These are phyloP conservation scores for Typhlichthys eigenmanni DNA, from an alignment of 2,797 vertebrate genomes.

Conservation along the genomic window DNA sequence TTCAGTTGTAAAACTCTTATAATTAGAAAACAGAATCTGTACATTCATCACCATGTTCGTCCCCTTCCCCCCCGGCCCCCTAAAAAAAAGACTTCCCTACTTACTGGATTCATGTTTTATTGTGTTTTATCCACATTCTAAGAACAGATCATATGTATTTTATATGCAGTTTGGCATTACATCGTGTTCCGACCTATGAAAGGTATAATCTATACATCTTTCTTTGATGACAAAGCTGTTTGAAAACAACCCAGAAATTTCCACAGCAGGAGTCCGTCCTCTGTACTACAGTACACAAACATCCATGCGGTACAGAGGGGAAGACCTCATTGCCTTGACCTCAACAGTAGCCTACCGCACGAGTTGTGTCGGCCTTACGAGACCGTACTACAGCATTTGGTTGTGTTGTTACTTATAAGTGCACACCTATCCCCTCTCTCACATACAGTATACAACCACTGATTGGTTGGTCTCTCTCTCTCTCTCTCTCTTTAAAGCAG, in stretches of 20 bases:
- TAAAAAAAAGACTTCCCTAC: neutral
- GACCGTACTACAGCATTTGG: conserved; percentile 36
- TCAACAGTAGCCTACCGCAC: too few relatives aligned
- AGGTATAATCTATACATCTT: neutral
- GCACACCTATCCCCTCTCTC: conserved; percentile 19
- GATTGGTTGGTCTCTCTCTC: conserved; percentile 22
- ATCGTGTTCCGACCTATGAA: neutral
- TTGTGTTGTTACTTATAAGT: conserved; percentile 52
- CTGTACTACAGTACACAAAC: neutral
- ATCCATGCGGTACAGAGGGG: too few relatives aligned
- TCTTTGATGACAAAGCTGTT: too few relatives aligned
- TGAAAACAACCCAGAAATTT: too few relatives aligned
- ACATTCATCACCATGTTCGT: neutral
- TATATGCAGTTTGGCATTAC: neutral
- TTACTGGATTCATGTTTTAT: neutral
- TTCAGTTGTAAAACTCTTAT: too few relatives aligned
- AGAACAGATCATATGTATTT: neutral
- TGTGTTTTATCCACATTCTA: neutral
- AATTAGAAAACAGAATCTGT: neutral
- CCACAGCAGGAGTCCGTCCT: neutral
- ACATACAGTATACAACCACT: conserved; percentile 6
- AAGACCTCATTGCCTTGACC: too few relatives aligned
- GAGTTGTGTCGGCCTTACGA: too few relatives aligned
- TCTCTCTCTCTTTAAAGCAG: conserved; percentile 39
- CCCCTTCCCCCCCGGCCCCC: too few relatives aligned